Evolutionary conservation across 2,888 invertebrate genomes (phyloP), one percentile per base, ranked within the genome.

Genomic region (Capitulum mitella): DNA sequence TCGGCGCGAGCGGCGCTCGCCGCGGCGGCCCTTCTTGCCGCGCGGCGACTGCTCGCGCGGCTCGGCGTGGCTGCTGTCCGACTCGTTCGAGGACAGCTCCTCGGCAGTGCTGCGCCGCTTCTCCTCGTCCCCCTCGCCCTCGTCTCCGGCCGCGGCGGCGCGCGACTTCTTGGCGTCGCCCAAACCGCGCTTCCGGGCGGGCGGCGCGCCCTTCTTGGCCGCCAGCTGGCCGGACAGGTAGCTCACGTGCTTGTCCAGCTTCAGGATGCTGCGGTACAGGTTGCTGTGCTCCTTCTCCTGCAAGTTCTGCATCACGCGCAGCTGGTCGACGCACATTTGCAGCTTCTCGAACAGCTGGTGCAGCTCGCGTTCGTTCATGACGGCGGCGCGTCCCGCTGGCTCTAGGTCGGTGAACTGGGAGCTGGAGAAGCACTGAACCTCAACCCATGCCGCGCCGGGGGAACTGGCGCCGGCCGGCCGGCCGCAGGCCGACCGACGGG

Each of bases 41-140:
- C 37, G 70, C 70, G 70, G 40, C 37, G 70, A 40, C 26, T 26
- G 37, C 37, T 70, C 70, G 37, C 29, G 22, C 37, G 40, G 29
- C 37, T 40, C 70, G 37, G 70, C 70, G 70, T 70, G 70, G 40
- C 70, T 70, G 70, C 70, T 70, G 70, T 70, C 70, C 5, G 70
- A 40, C 37, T 70, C 70, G 70, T 40, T 40, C 19, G 70, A 70
- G 26, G 70, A 70, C 22, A 70, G 70, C 22, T 70, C 70, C 40
- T 70, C 70, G 70, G 37, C 70, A 26, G 37, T 40, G 70, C 70
- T 70, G 37, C 26, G 70, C 12, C 70, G 37, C 64, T 64, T 64
- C 16, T 64, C 64, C 34, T 64, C n/a, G n/a, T n/a, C n/a, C n/a
- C n/a, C 64, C 32, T 64, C 64, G 10, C 3, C 29, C 32, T 64